phyloP scores from a whole-genome alignment of 2,797 vertebrate species.

The Cyprinella venusta region DNA sequence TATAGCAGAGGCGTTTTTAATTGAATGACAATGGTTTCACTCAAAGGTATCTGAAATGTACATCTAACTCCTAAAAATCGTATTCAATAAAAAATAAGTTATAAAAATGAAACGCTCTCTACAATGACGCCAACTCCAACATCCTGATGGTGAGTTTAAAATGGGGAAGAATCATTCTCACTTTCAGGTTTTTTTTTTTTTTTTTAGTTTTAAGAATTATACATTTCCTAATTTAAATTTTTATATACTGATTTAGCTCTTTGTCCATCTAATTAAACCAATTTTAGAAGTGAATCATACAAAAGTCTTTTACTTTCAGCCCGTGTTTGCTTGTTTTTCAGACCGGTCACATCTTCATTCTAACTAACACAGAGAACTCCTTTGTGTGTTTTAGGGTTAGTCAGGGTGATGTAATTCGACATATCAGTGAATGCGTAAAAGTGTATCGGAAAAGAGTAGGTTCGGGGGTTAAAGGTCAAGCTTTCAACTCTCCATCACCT shows the following conservation, averaged over 20 bases:
- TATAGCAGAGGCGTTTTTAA: neutral
- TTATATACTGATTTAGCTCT: neutral
- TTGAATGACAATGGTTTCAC: neutral
- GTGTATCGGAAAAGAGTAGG: conserved; percentile 65
- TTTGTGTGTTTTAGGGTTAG: conserved; percentile 24
- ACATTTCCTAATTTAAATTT: neutral
- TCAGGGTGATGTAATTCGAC: conserved; percentile 31
- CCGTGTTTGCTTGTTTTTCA: conserved; percentile 21
- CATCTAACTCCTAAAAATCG: neutral
- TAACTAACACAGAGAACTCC: conserved; percentile 25
- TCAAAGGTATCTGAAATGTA: neutral
- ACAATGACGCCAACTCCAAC: too few relatives aligned
- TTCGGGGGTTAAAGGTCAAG: conserved; percentile 61
- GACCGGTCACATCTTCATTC: neutral
- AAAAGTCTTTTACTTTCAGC: neutral
- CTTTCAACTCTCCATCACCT: conserved; percentile 77
- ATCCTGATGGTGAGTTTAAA: too few relatives aligned
- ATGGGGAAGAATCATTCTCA: too few relatives aligned
- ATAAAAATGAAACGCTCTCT: too few relatives aligned
- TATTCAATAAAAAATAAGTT: too few relatives aligned
- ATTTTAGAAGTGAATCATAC: neutral
- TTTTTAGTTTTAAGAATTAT: neutral
- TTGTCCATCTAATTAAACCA: neutral
- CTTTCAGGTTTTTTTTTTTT: too few relatives aligned
- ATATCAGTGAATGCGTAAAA: conserved; percentile 64